Evolutionary conservation across 2,888 invertebrate genomes (phyloP).

Genomic region (Erebia ligea): DNA sequence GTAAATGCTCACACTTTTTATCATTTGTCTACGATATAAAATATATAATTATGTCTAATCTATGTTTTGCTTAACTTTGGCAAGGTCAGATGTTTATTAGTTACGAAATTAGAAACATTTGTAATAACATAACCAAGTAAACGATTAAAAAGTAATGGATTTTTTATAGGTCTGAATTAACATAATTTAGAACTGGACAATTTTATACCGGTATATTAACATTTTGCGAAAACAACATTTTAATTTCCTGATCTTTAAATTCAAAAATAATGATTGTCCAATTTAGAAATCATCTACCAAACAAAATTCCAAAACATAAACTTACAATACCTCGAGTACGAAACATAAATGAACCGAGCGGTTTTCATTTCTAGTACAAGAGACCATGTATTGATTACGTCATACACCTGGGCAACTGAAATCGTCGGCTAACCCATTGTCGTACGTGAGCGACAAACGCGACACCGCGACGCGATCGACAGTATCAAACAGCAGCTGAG

Average conservation of each 20-base stretch:
- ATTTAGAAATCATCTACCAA: conserved; percentile 1
- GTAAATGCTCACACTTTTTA: not conserved
- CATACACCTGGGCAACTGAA: not conserved
- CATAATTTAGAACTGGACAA: not conserved
- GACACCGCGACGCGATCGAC: no score
- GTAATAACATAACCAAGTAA: not conserved
- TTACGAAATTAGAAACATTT: not conserved
- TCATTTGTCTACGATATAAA: not conserved
- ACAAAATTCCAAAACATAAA: conserved; percentile 1
- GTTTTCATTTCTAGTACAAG: not conserved
- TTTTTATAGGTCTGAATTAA: no score
- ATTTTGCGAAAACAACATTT: no score
- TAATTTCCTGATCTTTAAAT: no score
- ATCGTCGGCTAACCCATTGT: no score
- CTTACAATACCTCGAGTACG: no score
- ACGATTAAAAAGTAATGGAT: not conserved
- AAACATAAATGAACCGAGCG: not conserved
- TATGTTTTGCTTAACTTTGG: conserved; percentile 59
- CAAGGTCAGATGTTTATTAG: conserved; percentile 50
- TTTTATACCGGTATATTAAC: no score
- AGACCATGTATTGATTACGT: conserved; percentile 7
- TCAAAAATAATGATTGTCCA: no score
- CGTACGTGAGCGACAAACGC: no score
- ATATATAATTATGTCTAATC: conserved; percentile 8
- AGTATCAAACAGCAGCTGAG: no score